Evolutionary conservation across 1,140 invertebrate genomes (phyloP).

Genomic region (Arctopsyche grandis): DNA sequence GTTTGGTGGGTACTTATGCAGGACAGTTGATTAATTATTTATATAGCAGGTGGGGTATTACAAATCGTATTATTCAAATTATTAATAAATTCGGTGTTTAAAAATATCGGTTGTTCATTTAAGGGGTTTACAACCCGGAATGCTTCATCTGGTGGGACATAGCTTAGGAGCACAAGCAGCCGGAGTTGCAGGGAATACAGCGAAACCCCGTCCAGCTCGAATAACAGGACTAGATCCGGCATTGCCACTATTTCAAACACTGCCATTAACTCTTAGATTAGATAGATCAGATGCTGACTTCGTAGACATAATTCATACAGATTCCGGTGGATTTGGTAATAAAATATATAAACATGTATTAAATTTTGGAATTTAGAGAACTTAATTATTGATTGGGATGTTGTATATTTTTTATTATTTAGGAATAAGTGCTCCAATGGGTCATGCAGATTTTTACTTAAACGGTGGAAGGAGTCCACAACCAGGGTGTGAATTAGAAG

Average conservation of each 20-base stretch:
- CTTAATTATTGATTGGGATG: neutral
- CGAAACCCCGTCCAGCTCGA: constrained; percentile 61
- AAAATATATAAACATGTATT: constrained; percentile 18
- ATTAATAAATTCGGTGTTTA: too few relatives aligned
- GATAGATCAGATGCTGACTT: constrained; percentile 65
- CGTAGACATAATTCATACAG: constrained; percentile 70
- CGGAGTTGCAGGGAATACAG: constrained; percentile 65
- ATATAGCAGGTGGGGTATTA: constrained; percentile 60
- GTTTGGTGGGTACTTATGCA: constrained; percentile 65
- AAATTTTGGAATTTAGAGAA: neutral
- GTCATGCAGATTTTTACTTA: constrained; percentile 89
- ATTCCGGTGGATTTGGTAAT: constrained; percentile 68
- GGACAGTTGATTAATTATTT: constrained; percentile 68
- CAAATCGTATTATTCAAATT: neutral
- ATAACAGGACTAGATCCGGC: constrained; percentile 72
- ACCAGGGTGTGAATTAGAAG: constrained; percentile 77
- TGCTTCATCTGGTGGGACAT: constrained; percentile 69
- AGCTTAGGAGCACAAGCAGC: constrained; percentile 71
- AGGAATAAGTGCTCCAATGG: constrained; percentile 69
- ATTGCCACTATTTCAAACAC: constrained; percentile 67
- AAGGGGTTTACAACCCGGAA: constrained; percentile 59
- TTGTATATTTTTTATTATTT: constrained; percentile 26
- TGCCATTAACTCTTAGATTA: constrained; percentile 60
- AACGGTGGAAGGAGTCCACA: constrained; percentile 83
- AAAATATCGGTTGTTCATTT: constrained; percentile 8